These are phyloP conservation scores for Lepidiolamprologus cunningtoni DNA, from an alignment of 2,113 vertebrate genomes.

Conservation along the genomic window DNA sequence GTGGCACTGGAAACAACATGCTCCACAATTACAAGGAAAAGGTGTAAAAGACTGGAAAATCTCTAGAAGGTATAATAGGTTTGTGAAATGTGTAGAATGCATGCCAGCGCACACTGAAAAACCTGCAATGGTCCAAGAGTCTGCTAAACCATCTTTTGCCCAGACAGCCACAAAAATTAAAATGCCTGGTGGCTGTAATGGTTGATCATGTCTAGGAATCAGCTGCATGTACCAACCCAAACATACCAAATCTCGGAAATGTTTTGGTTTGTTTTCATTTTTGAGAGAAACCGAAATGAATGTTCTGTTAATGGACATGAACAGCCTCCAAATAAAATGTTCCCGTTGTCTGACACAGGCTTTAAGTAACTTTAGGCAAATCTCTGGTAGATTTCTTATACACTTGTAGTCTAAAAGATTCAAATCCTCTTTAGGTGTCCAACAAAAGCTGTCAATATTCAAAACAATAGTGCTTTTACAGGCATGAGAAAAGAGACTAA, in stretches of 20 bases:
- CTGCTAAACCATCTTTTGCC: background rate
- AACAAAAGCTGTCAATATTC: background rate
- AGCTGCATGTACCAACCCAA: slow-evolving; percentile 6
- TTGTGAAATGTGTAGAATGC: background rate
- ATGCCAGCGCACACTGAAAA: background rate
- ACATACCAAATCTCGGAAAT: background rate
- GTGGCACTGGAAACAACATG: background rate
- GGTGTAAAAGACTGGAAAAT: background rate
- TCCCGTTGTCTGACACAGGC: background rate
- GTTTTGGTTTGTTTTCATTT: background rate
- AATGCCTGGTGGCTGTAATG: background rate
- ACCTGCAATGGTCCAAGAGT: background rate
- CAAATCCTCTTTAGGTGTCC: background rate
- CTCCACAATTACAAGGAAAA: background rate
- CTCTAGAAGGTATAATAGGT: background rate
- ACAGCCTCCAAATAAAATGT: slow-evolving; percentile 14
- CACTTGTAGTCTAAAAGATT: background rate
- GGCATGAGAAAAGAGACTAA: background rate
- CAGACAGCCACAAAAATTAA: slow-evolving; percentile 29
- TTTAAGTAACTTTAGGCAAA: background rate
- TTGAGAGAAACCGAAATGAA: background rate
- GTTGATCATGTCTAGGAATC: background rate
- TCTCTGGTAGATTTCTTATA: background rate
- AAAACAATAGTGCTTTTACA: background rate
- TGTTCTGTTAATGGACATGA: background rate